Percentiles rank a stretch among this genome's conserved stretches.
Conservation (phyloP, 2,797 vertebrate genomes). For the Pipistrellus kuhlii region DNA sequence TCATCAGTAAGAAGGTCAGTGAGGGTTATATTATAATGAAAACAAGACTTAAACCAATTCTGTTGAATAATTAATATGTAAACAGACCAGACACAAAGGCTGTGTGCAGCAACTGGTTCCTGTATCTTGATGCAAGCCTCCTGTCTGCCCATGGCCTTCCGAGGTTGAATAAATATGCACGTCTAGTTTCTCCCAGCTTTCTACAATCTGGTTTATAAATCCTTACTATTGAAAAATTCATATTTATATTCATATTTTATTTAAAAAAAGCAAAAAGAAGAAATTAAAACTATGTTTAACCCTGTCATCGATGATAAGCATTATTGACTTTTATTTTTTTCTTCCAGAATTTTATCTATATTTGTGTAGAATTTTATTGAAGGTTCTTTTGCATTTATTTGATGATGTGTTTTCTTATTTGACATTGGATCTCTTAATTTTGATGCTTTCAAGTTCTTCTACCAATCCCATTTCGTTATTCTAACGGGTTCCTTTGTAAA, state of each 20-base stretch:
- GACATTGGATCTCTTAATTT: neutral
- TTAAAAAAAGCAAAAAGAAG: neutral
- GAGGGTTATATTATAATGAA: neutral
- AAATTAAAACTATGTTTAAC: neutral
- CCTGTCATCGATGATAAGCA: neutral
- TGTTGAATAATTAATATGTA: neutral
- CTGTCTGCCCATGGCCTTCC: neutral
- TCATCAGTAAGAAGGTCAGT: neutral
- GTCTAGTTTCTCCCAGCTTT: slow-evolving; percentile 28
- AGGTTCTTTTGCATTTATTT: neutral
- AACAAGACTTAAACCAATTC: neutral
- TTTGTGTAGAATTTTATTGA: slow-evolving; percentile 8
- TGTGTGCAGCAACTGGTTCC: neutral
- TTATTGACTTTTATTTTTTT: neutral
- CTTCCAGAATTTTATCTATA: neutral
- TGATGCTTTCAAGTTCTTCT: neutral
- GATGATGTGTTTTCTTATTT: neutral
- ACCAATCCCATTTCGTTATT: neutral
- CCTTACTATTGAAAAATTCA: neutral
- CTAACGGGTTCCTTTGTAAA: slow-evolving; percentile 27
- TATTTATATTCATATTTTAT: neutral
- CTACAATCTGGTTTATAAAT: neutral
- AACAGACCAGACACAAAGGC: neutral
- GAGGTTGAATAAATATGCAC: neutral
- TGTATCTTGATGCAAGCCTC: neutral